Evolutionary conservation across 2,888 invertebrate genomes (phyloP).

Genomic region (Drosophila pseudotalamancana): DNA sequence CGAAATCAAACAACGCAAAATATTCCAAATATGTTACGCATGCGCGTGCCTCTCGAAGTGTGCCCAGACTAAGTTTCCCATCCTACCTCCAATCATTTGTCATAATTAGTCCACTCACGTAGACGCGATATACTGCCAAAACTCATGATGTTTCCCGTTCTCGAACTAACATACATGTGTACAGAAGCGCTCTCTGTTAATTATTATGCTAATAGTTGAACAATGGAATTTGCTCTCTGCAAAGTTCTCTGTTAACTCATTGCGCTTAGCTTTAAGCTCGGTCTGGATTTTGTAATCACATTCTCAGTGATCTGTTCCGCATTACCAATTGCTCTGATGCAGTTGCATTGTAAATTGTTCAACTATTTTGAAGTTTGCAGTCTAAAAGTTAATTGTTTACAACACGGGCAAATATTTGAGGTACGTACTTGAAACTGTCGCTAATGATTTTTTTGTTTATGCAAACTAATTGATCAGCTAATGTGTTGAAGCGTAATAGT

Average conservation of each 20-base stretch:
- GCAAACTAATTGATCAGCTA: conserved; percentile 60
- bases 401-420: conserved; percentile 19
- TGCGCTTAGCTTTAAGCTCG: too few relatives aligned
- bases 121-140: conserved; percentile 8
- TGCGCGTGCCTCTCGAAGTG: conserved; percentile 61
- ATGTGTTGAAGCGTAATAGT: conserved; percentile 37
- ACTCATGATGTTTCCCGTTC: not conserved
- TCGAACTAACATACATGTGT: not conserved
- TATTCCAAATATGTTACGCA: conserved; percentile 43
- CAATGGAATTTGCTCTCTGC: not conserved
- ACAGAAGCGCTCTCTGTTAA: not conserved
- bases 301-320: too few relatives aligned
- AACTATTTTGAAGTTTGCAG: not conserved
- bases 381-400: conserved; percentile 8
- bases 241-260: not conserved
- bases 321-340: not conserved
- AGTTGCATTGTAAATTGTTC: not conserved
- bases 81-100: not conserved
- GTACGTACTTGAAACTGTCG: conserved; percentile 46
- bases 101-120: conserved; percentile 56
- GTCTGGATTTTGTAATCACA: too few relatives aligned
- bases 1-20: conserved; percentile 35
- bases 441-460: conserved; percentile 64
- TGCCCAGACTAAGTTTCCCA: conserved; percentile 20
- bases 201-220: not conserved